These are phyloP conservation scores for Diuraphis noxia DNA, from an alignment of 1,140 invertebrate genomes.

Conservation along the genomic window DNA sequence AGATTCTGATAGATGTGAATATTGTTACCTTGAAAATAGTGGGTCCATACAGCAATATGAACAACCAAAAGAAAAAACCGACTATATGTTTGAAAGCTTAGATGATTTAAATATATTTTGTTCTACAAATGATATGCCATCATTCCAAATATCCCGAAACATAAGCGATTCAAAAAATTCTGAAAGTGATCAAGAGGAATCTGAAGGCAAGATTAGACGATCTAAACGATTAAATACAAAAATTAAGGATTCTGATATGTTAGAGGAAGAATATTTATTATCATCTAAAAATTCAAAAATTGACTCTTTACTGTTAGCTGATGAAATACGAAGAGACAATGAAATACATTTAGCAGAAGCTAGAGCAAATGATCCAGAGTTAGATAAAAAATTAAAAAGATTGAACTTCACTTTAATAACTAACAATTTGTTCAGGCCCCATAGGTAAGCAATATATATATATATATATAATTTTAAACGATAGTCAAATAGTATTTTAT, in stretches of 20 bases:
- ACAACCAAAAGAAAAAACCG: neutral
- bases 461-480: too few relatives aligned
- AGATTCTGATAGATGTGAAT: neutral
- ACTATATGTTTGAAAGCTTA: neutral
- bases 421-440: slow-evolving; percentile 8
- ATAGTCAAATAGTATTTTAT: neutral
- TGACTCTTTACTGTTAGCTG: slow-evolving; percentile 14
- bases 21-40: slow-evolving; percentile 14
- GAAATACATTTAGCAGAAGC: neutral
- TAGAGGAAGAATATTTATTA: neutral
- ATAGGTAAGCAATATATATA: neutral
- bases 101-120: slow-evolving; percentile 20
- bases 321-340: slow-evolving; percentile 16
- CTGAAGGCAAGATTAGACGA: slow-evolving; percentile 16
- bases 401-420: slow-evolving; percentile 25
- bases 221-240: slow-evolving; percentile 44
- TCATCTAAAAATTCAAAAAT: neutral
- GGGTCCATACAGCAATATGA: neutral
- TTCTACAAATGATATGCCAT: neutral
- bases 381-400: slow-evolving; percentile 35
- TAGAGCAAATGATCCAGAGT: slow-evolving; percentile 15
- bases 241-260: slow-evolving; percentile 7
- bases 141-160: neutral
- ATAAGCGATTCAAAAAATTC: neutral
- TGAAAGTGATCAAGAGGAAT: neutral